A percentile compares a stretch with the other conserved stretches of the same genome.
Evolutionary conservation across 2,113 vertebrate genomes (phyloP).

Genomic region (Australoheros scitulus): DNA sequence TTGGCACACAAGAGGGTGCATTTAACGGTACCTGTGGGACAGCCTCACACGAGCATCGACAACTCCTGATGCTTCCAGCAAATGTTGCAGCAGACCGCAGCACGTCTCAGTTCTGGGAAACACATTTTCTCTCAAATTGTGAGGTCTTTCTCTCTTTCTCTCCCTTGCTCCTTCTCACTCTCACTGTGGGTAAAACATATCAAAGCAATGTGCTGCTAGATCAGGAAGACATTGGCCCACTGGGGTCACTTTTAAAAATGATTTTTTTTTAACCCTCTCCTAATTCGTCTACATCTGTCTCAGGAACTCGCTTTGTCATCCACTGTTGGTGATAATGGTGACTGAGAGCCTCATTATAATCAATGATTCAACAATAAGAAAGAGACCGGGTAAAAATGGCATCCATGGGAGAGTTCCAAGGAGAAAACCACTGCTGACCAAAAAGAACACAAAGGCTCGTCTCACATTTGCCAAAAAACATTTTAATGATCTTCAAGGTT

Average conservation of each 20-base stretch:
- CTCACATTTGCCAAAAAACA: no score
- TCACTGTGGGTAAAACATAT: slow-evolving; percentile 51
- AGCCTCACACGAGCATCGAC: slow-evolving; percentile 41
- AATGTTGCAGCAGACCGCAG: slow-evolving; percentile 54
- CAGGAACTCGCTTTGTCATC: slow-evolving; percentile 48
- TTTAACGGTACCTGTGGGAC: slow-evolving; percentile 46
- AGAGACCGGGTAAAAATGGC: no score
- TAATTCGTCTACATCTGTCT: slow-evolving; percentile 49
- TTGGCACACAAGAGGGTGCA: slow-evolving; percentile 24
- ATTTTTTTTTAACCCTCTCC: slow-evolving; percentile 26
- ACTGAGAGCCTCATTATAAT: slow-evolving; percentile 41
- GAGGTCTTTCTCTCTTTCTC: slow-evolving; percentile 46
- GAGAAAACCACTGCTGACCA: no score
- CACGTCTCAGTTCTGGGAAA: slow-evolving; percentile 65
- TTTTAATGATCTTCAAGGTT: no score
- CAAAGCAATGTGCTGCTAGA: slow-evolving; percentile 55
- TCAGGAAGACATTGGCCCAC: slow-evolving; percentile 58
- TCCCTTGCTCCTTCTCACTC: background rate
- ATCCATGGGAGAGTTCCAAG: no score
- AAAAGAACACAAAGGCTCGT: no score
- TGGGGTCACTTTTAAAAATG: slow-evolving; percentile 53
- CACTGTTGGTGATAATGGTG: slow-evolving; percentile 27
- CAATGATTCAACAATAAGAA: background rate
- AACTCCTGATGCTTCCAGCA: slow-evolving; percentile 72
- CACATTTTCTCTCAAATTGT: slow-evolving; percentile 65